Evolutionary conservation across 2,888 invertebrate genomes (phyloP).

Genomic region (Latrodectus elegans): DNA sequence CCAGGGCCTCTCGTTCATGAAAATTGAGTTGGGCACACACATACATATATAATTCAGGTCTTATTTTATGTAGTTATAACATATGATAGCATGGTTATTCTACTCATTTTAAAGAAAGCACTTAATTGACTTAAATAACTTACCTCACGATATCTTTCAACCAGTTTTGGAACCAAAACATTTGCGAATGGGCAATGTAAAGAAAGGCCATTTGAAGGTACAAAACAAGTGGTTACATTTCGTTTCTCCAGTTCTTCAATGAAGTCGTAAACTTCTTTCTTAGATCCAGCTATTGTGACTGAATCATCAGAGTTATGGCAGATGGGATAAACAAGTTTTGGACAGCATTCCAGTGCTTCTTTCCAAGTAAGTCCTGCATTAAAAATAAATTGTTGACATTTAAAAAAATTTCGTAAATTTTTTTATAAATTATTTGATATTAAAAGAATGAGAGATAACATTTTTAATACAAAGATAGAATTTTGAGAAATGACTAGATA

Average conservation of each 20-base stretch:
- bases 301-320: conserved; percentile 96
- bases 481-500: too few species aligned
- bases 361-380: conserved; percentile 84
- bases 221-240: background rate
- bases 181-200: background rate
- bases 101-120: too few species aligned
- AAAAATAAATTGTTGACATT: background rate
- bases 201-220: background rate
- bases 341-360: conserved; percentile 83
- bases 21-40: too few species aligned
- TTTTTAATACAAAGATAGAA: too few species aligned
- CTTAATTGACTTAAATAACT: too few species aligned
- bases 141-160: too few species aligned
- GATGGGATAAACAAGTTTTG: conserved; percentile 86
- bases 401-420: background rate
- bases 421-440: background rate
- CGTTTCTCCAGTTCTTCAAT: background rate
- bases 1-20: too few species aligned
- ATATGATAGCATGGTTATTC: too few species aligned
- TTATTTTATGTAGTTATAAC: too few species aligned
- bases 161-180: too few species aligned
- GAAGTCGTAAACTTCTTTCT: conserved; percentile 73
- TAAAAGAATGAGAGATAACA: too few species aligned
- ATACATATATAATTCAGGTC: too few species aligned
- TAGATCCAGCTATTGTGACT: conserved; percentile 95